Evolutionary conservation across 1,140 invertebrate species (phyloP), one percentile per base, ranked within the genome.

Genomic region (Cherax quadricarinatus): DNA sequence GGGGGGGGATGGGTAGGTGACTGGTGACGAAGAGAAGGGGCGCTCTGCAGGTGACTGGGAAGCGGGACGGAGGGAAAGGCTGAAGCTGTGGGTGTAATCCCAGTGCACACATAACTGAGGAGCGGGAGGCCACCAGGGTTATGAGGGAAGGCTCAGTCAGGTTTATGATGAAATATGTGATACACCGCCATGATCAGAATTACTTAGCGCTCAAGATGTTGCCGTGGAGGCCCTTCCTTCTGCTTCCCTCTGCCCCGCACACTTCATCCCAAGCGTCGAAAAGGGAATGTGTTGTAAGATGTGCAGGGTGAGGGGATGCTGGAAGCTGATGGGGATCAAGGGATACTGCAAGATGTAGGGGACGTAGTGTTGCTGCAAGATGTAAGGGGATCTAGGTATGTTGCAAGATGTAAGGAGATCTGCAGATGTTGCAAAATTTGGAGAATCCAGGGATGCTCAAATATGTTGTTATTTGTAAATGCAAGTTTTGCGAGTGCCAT

Each of bases 131-230:
- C 70, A n/a, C 3, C 1, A 18, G 70, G 24, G n/a, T 75, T 75
- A 75, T 30, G 70, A 75, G n/a, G 9, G 70, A 4, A 41, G 7
- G 70, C 70, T 75, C 70, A 9, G 70, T 75, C 70, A 30, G 70
- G 70, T 75, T 75, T 75, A 75, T 10, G 70, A 30, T 24, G 70
- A 75, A 75, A 75, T 75, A 75, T 75, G 70, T 75, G 70, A 30
- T 75, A 30, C 70, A 75, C n/a, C 70, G 24, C 70, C 70, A 12
- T 24, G n/a, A 75, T 75, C 24, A 75, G n/a, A 30, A 75, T 75
- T 24, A 4, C 24, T 75, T 75, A 75, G n/a, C 21, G 70, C 24
- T 75, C n/a, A 30, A 30, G 70, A 30, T 24, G n/a, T 7, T 5
- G n/a, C 70, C 7, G n/a, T 7, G 70, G n/a, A 4, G 16, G 5